A percentile compares a stretch with the other conserved stretches of the same genome.
Conservation (phyloP, 1,140 invertebrate species). For the Planococcus citri region DNA sequence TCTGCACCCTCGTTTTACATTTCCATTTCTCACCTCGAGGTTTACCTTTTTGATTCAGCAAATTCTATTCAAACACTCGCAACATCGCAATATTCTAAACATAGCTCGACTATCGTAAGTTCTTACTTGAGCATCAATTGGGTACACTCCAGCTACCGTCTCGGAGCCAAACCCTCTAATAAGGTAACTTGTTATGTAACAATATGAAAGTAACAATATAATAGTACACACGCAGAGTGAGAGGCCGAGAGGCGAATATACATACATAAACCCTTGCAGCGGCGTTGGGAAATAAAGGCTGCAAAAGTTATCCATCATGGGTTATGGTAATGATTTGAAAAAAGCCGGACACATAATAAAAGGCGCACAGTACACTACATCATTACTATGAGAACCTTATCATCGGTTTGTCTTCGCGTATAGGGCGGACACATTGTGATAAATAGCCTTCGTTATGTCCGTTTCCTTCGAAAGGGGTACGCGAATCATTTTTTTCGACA, state of each 20-base stretch:
- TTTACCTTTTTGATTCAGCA: too few species aligned
- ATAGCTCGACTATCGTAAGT: too few species aligned
- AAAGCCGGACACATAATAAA: constrained; percentile 19
- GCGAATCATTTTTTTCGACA: neutral
- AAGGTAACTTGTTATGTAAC: constrained; percentile 15
- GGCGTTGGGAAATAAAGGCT: constrained; percentile 16
- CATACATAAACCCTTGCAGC: constrained; percentile 11
- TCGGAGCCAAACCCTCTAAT: neutral
- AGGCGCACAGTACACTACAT: constrained; percentile 15
- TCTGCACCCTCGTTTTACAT: too few species aligned
- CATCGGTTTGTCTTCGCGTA: constrained; percentile 15
- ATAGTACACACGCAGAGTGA: neutral
- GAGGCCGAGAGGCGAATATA: neutral
- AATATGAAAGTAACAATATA: too few species aligned
- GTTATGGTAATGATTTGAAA: constrained; percentile 19
- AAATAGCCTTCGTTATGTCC: constrained; percentile 20
- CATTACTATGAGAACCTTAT: constrained; percentile 19
- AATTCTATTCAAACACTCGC: too few species aligned
- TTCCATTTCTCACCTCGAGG: too few species aligned
- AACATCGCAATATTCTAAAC: too few species aligned
- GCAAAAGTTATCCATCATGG: constrained; percentile 19
- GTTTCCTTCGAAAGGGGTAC: constrained; percentile 8
- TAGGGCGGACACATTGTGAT: constrained; percentile 13
- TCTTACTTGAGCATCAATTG: too few species aligned
- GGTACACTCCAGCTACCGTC: neutral